These are phyloP conservation scores for Anoplopoma fimbria DNA, from an alignment of 2,113 vertebrate genomes.

Conservation along the genomic window DNA sequence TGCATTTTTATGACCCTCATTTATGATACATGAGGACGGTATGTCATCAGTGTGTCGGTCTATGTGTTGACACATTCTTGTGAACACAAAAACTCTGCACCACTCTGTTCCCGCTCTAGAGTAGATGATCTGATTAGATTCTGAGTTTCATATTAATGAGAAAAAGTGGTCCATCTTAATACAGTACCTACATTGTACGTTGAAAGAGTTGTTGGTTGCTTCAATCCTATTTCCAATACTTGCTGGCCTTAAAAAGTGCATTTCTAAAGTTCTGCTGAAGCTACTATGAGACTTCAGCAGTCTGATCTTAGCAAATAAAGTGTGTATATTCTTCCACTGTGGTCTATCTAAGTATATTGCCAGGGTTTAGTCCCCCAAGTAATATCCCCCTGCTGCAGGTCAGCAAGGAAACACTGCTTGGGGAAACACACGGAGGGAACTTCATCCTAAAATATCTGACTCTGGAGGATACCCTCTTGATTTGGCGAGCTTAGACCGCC, in stretches of 20 bases:
- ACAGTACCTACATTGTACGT: not conserved
- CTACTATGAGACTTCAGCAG: not conserved
- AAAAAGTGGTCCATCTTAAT: not conserved
- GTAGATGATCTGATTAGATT: not conserved
- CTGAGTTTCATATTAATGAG: not conserved
- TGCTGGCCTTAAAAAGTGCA: not conserved
- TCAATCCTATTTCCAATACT: not conserved
- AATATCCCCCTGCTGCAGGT: not conserved
- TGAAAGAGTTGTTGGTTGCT: not conserved
- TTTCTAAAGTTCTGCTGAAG: not conserved
- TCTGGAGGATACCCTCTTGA: not conserved
- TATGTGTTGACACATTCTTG: not conserved
- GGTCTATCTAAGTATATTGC: not conserved
- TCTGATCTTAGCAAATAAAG: not conserved
- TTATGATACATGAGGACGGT: not conserved
- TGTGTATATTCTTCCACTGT: not conserved
- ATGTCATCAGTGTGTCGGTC: not conserved
- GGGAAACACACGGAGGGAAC: slow-evolving; percentile 12
- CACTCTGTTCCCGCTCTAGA: not conserved
- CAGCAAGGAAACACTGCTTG: not conserved
- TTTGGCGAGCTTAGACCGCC: not conserved
- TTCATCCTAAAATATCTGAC: not conserved
- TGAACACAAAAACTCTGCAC: not conserved
- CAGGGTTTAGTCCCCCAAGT: not conserved
- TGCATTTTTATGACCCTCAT: not conserved